phyloP scores from a whole-genome alignment of 2,113 vertebrate species.

The Eublepharis macularius region DNA sequence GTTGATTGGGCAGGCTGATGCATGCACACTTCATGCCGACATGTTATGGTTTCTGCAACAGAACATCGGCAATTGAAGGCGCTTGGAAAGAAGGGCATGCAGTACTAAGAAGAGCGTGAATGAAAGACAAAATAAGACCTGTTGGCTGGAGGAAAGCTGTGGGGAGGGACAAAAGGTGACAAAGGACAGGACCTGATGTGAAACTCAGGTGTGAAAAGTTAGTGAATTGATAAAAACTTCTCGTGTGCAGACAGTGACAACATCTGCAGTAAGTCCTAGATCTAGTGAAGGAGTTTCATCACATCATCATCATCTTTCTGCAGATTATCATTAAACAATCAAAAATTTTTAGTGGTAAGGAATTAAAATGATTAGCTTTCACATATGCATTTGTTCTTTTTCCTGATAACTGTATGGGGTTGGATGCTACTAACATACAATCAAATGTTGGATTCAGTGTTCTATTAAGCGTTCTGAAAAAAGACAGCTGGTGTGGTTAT shows the following conservation, averaged over 20 bases:
- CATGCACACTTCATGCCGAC: background rate
- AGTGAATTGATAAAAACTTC: background rate
- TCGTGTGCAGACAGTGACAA: background rate
- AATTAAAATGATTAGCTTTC: background rate
- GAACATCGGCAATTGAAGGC: background rate
- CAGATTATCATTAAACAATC: background rate
- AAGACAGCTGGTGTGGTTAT: background rate
- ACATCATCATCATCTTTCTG: too few species aligned
- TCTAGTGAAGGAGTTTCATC: background rate
- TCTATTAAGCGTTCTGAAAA: background rate
- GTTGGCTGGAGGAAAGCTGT: background rate
- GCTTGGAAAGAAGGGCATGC: background rate
- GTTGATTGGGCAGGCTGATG: background rate
- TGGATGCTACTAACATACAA: background rate
- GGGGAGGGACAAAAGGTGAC: background rate
- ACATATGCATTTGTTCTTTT: background rate
- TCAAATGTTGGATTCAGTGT: background rate
- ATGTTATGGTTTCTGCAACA: too few species aligned
- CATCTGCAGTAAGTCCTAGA: background rate
- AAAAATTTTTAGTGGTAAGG: background rate
- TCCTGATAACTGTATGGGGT: too few species aligned
- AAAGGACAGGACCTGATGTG: background rate
- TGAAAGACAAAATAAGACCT: background rate
- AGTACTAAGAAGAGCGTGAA: background rate
- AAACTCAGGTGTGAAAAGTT: background rate